Evolutionary conservation across 2,888 invertebrate species (phyloP).

Genomic region (Labia minor): DNA sequence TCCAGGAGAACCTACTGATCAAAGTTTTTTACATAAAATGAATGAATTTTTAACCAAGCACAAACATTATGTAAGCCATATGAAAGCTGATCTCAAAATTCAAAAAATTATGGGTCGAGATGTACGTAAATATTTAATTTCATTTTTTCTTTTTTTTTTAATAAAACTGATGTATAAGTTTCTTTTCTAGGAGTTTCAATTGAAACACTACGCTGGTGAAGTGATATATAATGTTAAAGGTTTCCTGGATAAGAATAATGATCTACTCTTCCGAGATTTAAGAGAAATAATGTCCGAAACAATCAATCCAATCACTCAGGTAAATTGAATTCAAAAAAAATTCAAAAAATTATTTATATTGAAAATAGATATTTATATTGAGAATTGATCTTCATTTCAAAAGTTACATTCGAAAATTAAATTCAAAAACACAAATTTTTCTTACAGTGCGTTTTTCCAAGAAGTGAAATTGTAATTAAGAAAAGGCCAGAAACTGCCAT

Average conservation of each 20-base stretch:
- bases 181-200: conserved; percentile 63
- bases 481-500: conserved; percentile 83
- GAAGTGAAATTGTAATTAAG: conserved; percentile 56
- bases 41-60: conserved; percentile 61
- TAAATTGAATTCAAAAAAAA: conserved; percentile 28
- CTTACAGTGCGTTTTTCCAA: conserved; percentile 45
- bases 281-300: conserved; percentile 71
- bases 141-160: conserved; percentile 15
- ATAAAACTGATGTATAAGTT: background rate
- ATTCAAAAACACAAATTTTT: too few species aligned
- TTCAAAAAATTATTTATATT: too few species aligned
- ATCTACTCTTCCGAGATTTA: conserved; percentile 76
- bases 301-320: conserved; percentile 51
- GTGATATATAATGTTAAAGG: conserved; percentile 80
- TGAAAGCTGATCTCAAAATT: conserved; percentile 62
- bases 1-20: conserved; percentile 76
- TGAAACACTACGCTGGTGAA: conserved; percentile 86
- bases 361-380: background rate
- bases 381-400: too few species aligned
- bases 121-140: conserved; percentile 45
- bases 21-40: conserved; percentile 71
- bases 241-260: conserved; percentile 90
- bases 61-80: conserved; percentile 72
- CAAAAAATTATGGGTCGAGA: conserved; percentile 77
- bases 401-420: too few species aligned